Conservation (phyloP, 2,113 vertebrate genomes). For the Notothenia rossii region DNA sequence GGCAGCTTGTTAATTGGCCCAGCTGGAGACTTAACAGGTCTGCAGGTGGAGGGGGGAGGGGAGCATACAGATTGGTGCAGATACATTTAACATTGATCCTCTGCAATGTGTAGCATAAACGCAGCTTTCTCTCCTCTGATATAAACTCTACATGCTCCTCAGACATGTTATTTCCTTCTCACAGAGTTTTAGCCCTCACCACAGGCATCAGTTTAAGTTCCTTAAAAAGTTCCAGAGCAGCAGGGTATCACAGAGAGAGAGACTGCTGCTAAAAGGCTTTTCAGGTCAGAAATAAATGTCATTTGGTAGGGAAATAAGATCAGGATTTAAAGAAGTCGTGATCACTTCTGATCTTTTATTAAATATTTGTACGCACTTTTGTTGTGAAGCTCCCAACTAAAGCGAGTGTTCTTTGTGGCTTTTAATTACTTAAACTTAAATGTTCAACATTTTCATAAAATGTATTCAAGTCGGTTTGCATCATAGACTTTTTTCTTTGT, state of each 20-base stretch:
- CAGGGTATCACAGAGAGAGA: slow-evolving; percentile 33
- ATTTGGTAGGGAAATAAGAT: slow-evolving; percentile 48
- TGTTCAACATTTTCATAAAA: not conserved
- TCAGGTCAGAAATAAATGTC: slow-evolving; percentile 48
- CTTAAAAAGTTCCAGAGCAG: slow-evolving; percentile 11
- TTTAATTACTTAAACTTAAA: too few species aligned
- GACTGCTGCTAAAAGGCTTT: slow-evolving; percentile 29
- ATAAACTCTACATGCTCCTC: not conserved
- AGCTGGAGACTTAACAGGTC: slow-evolving; percentile 50
- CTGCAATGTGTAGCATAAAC: slow-evolving; percentile 11
- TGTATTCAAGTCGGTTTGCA: not conserved
- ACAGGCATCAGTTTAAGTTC: slow-evolving; percentile 52
- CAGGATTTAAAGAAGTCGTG: not conserved
- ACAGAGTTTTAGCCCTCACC: slow-evolving; percentile 36
- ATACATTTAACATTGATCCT: not conserved
- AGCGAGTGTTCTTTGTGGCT: too few species aligned
- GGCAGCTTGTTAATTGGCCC: slow-evolving; percentile 61
- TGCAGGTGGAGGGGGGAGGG: not conserved
- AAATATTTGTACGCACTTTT: not conserved
- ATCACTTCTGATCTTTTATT: not conserved
- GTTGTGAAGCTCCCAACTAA: slow-evolving; percentile 26
- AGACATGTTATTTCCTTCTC: slow-evolving; percentile 39
- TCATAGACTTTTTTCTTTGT: not conserved
- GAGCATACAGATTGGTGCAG: not conserved
- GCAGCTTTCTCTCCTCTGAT: slow-evolving; percentile 27